Conservation (phyloP, 2,113 vertebrate species). For the Lepisosteus oculatus region DNA sequence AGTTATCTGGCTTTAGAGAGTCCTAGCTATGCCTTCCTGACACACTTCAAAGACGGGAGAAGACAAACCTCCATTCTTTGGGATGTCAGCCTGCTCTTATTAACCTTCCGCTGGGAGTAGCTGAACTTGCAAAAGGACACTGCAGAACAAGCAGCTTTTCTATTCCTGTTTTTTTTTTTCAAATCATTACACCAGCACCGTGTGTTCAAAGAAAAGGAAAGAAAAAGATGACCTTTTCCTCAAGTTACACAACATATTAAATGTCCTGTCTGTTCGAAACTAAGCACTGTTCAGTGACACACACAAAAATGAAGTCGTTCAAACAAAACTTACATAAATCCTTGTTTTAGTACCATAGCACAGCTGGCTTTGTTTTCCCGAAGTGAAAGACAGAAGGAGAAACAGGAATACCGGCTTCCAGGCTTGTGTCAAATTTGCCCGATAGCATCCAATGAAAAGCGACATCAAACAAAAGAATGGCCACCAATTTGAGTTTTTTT, state of each 20-base stretch:
- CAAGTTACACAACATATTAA: neutral
- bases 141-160: too few species aligned
- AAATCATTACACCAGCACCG: too few species aligned
- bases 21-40: too few species aligned
- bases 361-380: constrained; percentile 13
- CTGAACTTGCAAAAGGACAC: too few species aligned
- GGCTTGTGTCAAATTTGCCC: neutral
- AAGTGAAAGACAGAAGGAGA: constrained; percentile 7
- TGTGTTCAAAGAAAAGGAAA: neutral
- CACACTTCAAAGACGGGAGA: too few species aligned
- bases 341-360: constrained; percentile 3
- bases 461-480: neutral
- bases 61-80: too few species aligned
- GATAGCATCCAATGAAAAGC: neutral
- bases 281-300: neutral
- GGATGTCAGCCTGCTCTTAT: too few species aligned
- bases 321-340: constrained; percentile 12
- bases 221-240: neutral
- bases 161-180: too few species aligned
- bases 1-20: too few species aligned
- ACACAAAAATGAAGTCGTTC: neutral
- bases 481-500: neutral
- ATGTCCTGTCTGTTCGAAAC: neutral
- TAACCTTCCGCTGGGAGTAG: too few species aligned
- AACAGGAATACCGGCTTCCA: neutral